A percentile compares a stretch with the other conserved stretches of the same genome.
These are phyloP conservation scores for Liasis olivaceus DNA, from an alignment of 2,797 vertebrate species.

Conservation along the genomic window DNA sequence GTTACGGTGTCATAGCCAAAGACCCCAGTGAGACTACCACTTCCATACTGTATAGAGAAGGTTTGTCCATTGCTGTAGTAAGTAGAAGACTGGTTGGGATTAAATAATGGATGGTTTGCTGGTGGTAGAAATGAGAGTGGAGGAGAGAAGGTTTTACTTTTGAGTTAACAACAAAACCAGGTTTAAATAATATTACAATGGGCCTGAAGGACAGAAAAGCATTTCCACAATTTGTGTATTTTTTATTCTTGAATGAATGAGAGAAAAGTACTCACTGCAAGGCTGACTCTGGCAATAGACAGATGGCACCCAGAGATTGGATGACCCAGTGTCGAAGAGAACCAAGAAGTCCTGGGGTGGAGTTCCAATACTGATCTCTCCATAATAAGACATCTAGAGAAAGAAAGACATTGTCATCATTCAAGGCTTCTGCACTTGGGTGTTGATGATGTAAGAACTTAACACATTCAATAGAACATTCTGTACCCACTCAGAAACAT, in stretches of 20 bases:
- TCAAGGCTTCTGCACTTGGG: neutral
- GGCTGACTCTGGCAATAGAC: constrained; percentile 33
- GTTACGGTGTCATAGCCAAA: constrained; percentile 56
- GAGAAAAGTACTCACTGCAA: constrained; percentile 27
- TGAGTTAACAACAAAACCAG: neutral
- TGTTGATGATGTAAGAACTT: neutral
- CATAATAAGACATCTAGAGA: constrained; percentile 43
- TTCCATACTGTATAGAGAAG: constrained; percentile 43
- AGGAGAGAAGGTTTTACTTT: neutral
- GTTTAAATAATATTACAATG: neutral
- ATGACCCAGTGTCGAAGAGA: constrained; percentile 55
- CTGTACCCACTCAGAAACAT: neutral
- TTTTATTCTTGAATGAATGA: neutral
- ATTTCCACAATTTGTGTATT: neutral
- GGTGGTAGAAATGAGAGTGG: neutral
- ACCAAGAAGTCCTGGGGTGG: constrained; percentile 53
- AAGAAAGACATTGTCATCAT: neutral
- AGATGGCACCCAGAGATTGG: constrained; percentile 42
- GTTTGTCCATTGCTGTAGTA: constrained; percentile 39
- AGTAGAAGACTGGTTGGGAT: constrained; percentile 50
- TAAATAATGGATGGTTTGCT: constrained; percentile 52
- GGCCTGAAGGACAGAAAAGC: neutral
- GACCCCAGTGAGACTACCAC: constrained; percentile 27
- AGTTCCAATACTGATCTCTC: constrained; percentile 53
- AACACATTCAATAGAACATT: neutral